phyloP scores from a whole-genome alignment of 2,797 vertebrate species.

The Kryptopterus vitreolus region DNA sequence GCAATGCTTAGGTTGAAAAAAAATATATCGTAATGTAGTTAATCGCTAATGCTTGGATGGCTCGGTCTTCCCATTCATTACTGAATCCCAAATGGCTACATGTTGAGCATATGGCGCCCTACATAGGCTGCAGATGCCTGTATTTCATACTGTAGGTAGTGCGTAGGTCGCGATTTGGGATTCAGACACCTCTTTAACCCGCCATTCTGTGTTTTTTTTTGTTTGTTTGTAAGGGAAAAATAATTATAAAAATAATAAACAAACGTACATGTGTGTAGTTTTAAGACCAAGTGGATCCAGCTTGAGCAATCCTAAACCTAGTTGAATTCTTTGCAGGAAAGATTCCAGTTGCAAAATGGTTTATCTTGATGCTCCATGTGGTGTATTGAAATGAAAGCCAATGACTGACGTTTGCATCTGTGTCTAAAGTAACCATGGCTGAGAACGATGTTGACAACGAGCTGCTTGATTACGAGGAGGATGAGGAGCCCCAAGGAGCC shows the following conservation, averaged over 20 bases:
- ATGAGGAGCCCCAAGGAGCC: slow-evolving; percentile 74
- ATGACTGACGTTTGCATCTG: not conserved
- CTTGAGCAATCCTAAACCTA: not conserved
- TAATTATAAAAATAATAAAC: not conserved
- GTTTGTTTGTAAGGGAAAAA: not conserved
- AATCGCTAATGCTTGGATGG: slow-evolving; percentile 6
- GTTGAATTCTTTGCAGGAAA: not conserved
- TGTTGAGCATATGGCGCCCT: not conserved
- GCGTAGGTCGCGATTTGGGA: not conserved
- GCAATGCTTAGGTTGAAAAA: not conserved
- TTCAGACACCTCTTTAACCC: not conserved
- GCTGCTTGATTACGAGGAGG: slow-evolving; percentile 81
- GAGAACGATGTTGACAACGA: slow-evolving; percentile 80
- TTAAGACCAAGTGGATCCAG: not conserved
- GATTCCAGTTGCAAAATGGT: no score
- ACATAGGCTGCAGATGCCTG: not conserved
- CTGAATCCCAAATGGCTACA: not conserved
- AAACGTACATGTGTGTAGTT: not conserved
- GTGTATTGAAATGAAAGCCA: not conserved
- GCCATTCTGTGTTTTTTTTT: not conserved
- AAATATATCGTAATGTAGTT: not conserved
- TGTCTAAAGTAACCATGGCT: slow-evolving; percentile 66
- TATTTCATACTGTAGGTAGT: not conserved
- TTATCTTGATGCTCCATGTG: not conserved
- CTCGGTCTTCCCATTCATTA: slow-evolving; percentile 7